Evolutionary conservation across 2,797 vertebrate species (phyloP).

Genomic region (Falco rusticolus): DNA sequence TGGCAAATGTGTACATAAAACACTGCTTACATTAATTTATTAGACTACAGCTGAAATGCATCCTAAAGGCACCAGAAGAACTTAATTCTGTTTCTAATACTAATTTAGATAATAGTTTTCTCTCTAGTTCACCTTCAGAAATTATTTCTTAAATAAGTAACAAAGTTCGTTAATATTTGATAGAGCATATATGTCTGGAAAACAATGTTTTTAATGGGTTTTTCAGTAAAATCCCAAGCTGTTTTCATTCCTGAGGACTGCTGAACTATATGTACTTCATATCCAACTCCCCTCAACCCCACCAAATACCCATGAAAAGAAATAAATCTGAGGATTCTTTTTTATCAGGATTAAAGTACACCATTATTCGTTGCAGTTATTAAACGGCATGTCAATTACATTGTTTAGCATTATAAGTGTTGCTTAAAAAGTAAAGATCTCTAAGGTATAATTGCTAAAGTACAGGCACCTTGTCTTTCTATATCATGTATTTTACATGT

Average conservation of each 20-base stretch:
- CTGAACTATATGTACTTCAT: not conserved
- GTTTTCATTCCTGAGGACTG: not conserved
- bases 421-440: not conserved
- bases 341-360: not conserved
- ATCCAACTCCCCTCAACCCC: rapidly evolving
- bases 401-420: not conserved
- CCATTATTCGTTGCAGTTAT: not conserved
- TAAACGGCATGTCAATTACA: not conserved
- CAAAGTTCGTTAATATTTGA: not conserved
- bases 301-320: not conserved
- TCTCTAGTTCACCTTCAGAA: not conserved
- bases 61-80: not conserved
- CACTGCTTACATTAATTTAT: not conserved
- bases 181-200: not conserved
- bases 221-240: not conserved
- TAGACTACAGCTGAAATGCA: not conserved
- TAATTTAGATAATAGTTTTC: not conserved
- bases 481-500: not conserved
- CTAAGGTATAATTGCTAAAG: not conserved
- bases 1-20: not conserved
- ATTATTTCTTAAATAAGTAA: slow-evolving; percentile 1
- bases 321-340: not conserved
- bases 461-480: not conserved
- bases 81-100: not conserved
- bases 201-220: not conserved